These are phyloP conservation scores for Notolabrus celidotus DNA, from an alignment of 2,797 vertebrate species.

Conservation along the genomic window DNA sequence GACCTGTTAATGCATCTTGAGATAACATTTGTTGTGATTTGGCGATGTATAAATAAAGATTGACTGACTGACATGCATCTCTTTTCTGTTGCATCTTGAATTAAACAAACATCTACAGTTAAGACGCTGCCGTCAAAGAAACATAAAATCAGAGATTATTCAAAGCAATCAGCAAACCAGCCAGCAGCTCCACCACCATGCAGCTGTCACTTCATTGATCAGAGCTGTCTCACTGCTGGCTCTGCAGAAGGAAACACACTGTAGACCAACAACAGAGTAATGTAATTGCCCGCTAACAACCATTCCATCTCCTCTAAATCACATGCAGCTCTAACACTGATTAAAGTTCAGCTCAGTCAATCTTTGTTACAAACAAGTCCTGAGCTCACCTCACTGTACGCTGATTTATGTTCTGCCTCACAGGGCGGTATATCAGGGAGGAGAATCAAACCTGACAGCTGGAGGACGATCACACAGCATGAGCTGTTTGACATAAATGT, in stretches of 20 bases:
- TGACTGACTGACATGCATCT: no score
- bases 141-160: constrained; percentile 10
- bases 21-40: no score
- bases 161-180: constrained; percentile 8
- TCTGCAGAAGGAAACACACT: not conserved
- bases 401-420: not conserved
- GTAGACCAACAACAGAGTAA: not conserved
- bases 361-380: not conserved
- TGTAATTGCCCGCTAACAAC: not conserved
- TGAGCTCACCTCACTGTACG: not conserved
- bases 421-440: not conserved
- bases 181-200: constrained; percentile 2
- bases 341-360: not conserved
- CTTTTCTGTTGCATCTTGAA: not conserved
- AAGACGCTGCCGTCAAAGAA: constrained; percentile 4
- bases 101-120: not conserved
- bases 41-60: no score
- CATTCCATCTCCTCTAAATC: not conserved
- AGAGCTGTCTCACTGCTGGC: constrained; percentile 4
- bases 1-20: no score
- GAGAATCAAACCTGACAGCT: not conserved
- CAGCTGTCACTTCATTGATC: constrained; percentile 20
- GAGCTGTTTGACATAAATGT: not conserved
- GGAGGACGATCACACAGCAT: not conserved
- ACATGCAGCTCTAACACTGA: not conserved